phyloP scores from a whole-genome alignment of 2,113 vertebrate species.

The Sclerurus mexicanus region DNA sequence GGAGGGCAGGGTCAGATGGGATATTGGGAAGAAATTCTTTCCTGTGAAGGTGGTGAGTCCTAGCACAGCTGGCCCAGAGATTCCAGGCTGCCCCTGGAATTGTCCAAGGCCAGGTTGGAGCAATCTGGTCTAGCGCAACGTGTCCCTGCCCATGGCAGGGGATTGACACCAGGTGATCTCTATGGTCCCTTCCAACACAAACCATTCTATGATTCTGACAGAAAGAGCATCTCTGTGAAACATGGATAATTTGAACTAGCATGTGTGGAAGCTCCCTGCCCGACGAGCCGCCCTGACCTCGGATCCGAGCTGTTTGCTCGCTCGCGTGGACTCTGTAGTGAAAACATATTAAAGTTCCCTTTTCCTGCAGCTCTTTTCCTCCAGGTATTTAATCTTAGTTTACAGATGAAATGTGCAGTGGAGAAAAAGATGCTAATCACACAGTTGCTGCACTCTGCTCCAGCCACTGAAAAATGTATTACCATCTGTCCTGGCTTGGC shows the following conservation, averaged over 20 bases:
- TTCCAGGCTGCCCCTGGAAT: neutral
- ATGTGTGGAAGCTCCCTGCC: neutral
- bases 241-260: rapidly evolving
- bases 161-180: neutral
- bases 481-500: conserved; percentile 22
- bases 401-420: conserved; percentile 49
- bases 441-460: conserved; percentile 34
- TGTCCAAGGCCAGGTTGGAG: neutral
- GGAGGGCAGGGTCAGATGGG: rapidly evolving
- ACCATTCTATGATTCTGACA: neutral
- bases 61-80: neutral
- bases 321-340: neutral
- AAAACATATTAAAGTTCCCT: conserved; percentile 17
- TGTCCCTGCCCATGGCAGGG: neutral
- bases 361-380: neutral
- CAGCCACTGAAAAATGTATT: conserved; percentile 45
- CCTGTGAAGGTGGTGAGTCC: rapidly evolving
- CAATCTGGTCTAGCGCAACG: rapidly evolving
- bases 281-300: rapidly evolving
- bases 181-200: neutral
- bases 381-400: conserved; percentile 60
- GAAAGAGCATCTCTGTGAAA: neutral
- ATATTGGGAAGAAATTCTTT: neutral
- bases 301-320: neutral
- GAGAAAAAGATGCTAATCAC: conserved; percentile 62